These are phyloP conservation scores for Omphaloscelis lunosa DNA, from an alignment of 2,888 invertebrate genomes.

Conservation along the genomic window DNA sequence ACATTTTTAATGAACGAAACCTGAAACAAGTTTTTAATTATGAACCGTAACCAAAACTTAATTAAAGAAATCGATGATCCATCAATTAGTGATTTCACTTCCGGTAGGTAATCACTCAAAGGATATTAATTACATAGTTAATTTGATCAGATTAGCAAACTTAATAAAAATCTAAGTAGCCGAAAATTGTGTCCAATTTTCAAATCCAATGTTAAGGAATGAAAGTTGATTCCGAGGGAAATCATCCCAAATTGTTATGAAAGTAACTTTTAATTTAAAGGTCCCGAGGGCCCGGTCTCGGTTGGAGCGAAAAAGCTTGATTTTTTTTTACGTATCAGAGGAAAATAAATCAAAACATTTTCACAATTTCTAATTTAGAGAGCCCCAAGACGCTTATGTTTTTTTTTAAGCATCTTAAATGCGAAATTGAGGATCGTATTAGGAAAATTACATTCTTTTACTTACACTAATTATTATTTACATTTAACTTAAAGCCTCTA, in stretches of 20 bases:
- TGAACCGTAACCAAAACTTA: neutral
- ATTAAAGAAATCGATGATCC: slow-evolving; percentile 17
- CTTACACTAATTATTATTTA: neutral
- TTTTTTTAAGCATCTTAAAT: slow-evolving; percentile 26
- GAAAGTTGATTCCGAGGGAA: slow-evolving; percentile 64
- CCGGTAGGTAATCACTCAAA: slow-evolving; percentile 16
- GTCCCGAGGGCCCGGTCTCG: slow-evolving; percentile 56
- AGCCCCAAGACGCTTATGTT: slow-evolving; percentile 47
- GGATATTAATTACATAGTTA: slow-evolving; percentile 23
- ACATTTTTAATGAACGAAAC: slow-evolving; percentile 4
- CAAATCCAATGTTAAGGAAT: slow-evolving; percentile 55
- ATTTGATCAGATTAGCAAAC: slow-evolving; percentile 45
- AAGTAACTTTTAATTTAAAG: slow-evolving; percentile 67
- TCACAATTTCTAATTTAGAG: slow-evolving; percentile 60
- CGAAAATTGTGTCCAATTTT: slow-evolving; percentile 54
- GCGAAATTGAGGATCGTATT: slow-evolving; percentile 14
- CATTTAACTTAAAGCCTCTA: neutral
- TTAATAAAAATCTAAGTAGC: slow-evolving; percentile 37
- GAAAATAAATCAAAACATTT: slow-evolving; percentile 67
- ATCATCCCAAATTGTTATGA: slow-evolving; percentile 67
- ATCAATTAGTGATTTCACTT: slow-evolving; percentile 14
- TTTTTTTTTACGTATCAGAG: slow-evolving; percentile 63
- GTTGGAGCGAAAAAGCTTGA: slow-evolving; percentile 46
- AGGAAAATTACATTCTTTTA: neutral
- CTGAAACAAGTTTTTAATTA: slow-evolving; percentile 13